A percentile compares a stretch with the other conserved stretches of the same genome.
Evolutionary conservation across 2,888 invertebrate species (phyloP).

Genomic region (Sinopyrophorus schimmeli): DNA sequence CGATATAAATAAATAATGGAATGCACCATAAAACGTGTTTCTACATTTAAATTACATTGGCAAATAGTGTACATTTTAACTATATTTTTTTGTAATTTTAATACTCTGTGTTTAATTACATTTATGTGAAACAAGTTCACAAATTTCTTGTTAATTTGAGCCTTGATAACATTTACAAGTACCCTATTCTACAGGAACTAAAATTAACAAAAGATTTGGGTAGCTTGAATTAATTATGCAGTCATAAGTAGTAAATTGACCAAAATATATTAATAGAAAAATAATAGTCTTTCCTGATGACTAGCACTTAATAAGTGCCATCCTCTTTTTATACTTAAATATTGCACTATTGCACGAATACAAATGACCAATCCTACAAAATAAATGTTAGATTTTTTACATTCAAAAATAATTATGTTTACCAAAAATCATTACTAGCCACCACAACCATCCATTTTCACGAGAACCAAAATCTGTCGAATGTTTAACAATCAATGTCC

Average conservation of each 20-base stretch:
- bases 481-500: constrained; percentile 93
- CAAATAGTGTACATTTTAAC: too few species aligned
- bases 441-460: constrained; percentile 91
- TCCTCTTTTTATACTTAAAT: constrained; percentile 85
- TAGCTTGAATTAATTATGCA: constrained; percentile 9
- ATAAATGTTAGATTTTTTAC: constrained; percentile 19
- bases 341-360: constrained; percentile 83
- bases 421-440: constrained; percentile 91
- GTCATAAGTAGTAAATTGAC: constrained; percentile 12
- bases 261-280: constrained; percentile 69
- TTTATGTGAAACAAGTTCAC: constrained; percentile 16
- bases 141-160: constrained; percentile 13
- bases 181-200: neutral
- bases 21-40: neutral
- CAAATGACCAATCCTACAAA: constrained; percentile 79
- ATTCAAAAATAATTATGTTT: neutral
- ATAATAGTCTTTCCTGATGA: constrained; percentile 83
- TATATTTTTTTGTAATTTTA: too few species aligned
- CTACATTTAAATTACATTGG: neutral
- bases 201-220: constrained; percentile 12
- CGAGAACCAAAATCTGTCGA: constrained; percentile 84
- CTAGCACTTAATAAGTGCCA: constrained; percentile 85
- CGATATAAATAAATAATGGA: too few species aligned
- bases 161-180: neutral
- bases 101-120: constrained; percentile 10